These are phyloP conservation scores for Miltochrista miniata DNA, from an alignment of 2,888 invertebrate species.

Conservation along the genomic window DNA sequence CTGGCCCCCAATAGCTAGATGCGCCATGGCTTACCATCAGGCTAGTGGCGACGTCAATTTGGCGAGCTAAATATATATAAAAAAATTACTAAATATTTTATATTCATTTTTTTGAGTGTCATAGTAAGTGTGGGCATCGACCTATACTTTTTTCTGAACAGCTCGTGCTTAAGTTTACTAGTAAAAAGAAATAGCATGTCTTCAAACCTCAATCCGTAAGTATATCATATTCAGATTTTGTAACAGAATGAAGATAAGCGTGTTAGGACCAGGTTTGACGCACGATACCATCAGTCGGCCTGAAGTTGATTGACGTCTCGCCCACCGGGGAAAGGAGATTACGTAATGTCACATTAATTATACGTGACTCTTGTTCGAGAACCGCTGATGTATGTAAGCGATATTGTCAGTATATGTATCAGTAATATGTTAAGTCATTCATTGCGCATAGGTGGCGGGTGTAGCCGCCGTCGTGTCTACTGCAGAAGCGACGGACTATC, in stretches of 20 bases:
- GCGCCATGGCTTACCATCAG: no score
- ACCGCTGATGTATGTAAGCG: constrained; percentile 18
- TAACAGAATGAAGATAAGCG: constrained; percentile 18
- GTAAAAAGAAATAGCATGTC: neutral
- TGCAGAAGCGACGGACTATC: constrained; percentile 1
- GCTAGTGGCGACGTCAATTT: no score
- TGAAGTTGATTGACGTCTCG: constrained; percentile 48
- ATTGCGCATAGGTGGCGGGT: neutral
- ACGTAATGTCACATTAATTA: constrained; percentile 52
- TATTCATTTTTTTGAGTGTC: no score
- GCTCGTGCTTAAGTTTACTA: neutral
- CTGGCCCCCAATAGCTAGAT: no score
- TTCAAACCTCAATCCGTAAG: neutral
- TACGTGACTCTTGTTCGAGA: constrained; percentile 44
- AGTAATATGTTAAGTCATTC: constrained; percentile 1
- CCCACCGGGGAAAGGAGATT: constrained; percentile 58
- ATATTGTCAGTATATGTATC: constrained; percentile 8
- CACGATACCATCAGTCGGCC: constrained; percentile 25
- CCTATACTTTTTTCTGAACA: no score
- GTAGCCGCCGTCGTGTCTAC: constrained; percentile 3
- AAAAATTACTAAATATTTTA: no score
- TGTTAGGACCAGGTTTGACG: constrained; percentile 18
- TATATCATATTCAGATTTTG: constrained; percentile 10
- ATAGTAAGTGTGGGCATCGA: no score
- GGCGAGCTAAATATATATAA: no score